Percentiles rank a stretch among this genome's conserved stretches.
Conservation (phyloP, 2,797 vertebrate species). For the Aplochiton taeniatus region DNA sequence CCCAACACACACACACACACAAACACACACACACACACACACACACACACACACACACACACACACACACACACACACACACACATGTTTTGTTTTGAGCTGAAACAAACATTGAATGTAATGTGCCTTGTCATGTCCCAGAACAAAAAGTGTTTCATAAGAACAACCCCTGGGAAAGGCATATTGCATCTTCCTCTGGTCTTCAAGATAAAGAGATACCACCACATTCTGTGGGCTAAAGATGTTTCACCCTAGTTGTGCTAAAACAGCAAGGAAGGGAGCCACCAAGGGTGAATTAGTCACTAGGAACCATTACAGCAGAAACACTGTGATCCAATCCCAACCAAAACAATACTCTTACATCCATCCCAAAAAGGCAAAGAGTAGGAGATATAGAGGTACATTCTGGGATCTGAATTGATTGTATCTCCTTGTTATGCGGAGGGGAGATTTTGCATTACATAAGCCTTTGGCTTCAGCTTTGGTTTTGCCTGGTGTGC, state of each 20-base stretch:
- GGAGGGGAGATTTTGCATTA: slow-evolving; percentile 21
- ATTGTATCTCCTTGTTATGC: slow-evolving; percentile 14
- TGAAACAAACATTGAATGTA: slow-evolving; percentile 33
- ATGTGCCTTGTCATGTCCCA: slow-evolving; percentile 28
- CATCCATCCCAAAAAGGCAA: slow-evolving; percentile 11
- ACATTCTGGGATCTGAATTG: slow-evolving; percentile 1
- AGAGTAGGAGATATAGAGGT: slow-evolving; percentile 14
- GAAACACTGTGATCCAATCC: slow-evolving; percentile 37
- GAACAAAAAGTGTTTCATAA: slow-evolving; percentile 46
- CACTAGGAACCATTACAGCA: slow-evolving; percentile 46
- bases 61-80: slow-evolving; percentile 21
- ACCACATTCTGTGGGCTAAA: slow-evolving; percentile 35
- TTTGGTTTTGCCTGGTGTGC: slow-evolving; percentile 7
- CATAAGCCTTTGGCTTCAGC: slow-evolving; percentile 6
- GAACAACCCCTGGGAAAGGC: slow-evolving; percentile 14
- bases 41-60: slow-evolving; percentile 28
- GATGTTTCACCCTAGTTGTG: slow-evolving; percentile 25
- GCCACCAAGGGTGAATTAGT: slow-evolving; percentile 33
- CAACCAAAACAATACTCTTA: slow-evolving; percentile 14
- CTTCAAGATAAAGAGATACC: slow-evolving; percentile 48
- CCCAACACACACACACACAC: too few species aligned
- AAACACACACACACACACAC: too few species aligned
- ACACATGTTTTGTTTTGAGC: slow-evolving; percentile 19
- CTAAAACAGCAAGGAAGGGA: slow-evolving; percentile 10
- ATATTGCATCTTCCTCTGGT: slow-evolving; percentile 25